Percentiles rank a stretch among this genome's conserved stretches.
These are phyloP conservation scores for Urocitellus parryii DNA, from an alignment of 2,113 vertebrate species.

Conservation along the genomic window DNA sequence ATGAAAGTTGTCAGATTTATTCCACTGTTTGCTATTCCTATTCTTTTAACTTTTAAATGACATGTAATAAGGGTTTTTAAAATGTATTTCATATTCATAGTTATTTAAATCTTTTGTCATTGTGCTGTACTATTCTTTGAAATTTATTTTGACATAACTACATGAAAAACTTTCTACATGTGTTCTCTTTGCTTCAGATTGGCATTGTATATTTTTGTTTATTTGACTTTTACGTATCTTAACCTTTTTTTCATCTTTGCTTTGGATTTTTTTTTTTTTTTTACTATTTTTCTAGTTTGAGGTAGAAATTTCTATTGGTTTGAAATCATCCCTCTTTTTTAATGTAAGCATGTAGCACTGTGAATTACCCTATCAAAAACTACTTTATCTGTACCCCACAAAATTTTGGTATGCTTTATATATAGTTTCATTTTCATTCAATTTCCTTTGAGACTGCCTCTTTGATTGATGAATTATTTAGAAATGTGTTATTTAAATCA, in stretches of 20 bases:
- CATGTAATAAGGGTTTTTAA: background rate
- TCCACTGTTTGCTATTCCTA: background rate
- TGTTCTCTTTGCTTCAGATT: conserved; percentile 8
- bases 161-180: background rate
- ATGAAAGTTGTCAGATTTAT: too few species aligned
- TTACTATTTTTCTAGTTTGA: background rate
- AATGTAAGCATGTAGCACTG: background rate
- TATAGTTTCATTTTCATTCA: conserved; percentile 4
- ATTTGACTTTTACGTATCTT: background rate
- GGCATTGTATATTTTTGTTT: background rate
- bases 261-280: conserved; percentile 46
- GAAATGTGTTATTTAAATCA: background rate
- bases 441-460: background rate
- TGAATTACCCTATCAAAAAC: background rate
- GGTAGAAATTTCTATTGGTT: background rate
- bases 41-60: conserved; percentile 10
- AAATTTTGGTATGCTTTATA: background rate
- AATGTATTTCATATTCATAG: background rate
- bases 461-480: conserved; percentile 24
- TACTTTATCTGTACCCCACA: background rate
- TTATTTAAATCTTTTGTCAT: background rate
- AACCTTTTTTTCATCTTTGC: background rate
- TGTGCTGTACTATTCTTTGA: background rate
- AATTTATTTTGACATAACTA: background rate
- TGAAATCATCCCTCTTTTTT: background rate